Conservation (phyloP, 2,888 invertebrate species). For the Agonopterix subpropinquella region DNA sequence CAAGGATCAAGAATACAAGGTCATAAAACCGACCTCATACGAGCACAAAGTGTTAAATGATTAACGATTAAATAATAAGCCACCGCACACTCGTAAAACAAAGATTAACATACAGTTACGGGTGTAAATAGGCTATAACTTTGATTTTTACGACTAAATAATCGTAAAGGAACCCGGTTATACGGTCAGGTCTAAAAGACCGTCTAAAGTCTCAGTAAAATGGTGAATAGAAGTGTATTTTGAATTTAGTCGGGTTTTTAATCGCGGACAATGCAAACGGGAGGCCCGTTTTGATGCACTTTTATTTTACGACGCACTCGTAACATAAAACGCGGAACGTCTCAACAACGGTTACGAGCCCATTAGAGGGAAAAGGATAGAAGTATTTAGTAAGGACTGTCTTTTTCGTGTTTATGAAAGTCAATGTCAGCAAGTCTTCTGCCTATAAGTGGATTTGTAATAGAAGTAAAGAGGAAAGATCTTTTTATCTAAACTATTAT, state of each 20-base stretch:
- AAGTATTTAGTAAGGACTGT: constrained; percentile 17
- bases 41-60: constrained; percentile 63
- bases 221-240: constrained; percentile 18
- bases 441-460: too few species aligned
- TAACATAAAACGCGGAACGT: constrained; percentile 71
- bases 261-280: constrained; percentile 69
- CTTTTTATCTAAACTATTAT: too few species aligned
- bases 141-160: constrained; percentile 78
- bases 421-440: too few species aligned
- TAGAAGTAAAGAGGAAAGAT: too few species aligned
- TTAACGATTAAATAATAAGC: constrained; percentile 73
- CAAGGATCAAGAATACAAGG: constrained; percentile 27
- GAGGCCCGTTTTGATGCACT: constrained; percentile 68
- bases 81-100: constrained; percentile 69
- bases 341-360: constrained; percentile 61
- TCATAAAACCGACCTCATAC: constrained; percentile 49
- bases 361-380: constrained; percentile 39
- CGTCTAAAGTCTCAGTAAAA: constrained; percentile 19
- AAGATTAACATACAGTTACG: constrained; percentile 75
- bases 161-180: constrained; percentile 73
- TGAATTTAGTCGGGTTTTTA: constrained; percentile 48
- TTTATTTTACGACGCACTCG: constrained; percentile 72
- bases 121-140: constrained; percentile 75
- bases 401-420: constrained; percentile 22
- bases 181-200: constrained; percentile 39